Evolutionary conservation across 2,113 vertebrate genomes (phyloP).

Genomic region (Leptobrachium leishanense): DNA sequence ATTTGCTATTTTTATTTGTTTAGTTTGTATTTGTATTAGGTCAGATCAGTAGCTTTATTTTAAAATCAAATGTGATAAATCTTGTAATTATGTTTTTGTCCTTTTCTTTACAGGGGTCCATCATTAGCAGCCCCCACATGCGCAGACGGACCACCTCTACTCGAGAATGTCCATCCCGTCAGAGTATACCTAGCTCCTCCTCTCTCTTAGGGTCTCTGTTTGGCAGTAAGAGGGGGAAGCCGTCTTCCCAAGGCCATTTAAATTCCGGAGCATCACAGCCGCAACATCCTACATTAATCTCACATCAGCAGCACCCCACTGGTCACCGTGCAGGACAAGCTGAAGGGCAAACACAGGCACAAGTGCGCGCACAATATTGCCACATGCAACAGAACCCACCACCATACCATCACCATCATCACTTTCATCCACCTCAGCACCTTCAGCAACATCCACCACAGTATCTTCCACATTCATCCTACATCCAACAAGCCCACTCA

Average conservation of each 20-base stretch:
- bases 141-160: constrained; percentile 85
- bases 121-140: constrained; percentile 97
- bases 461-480: constrained; percentile 69
- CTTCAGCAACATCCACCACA: constrained; percentile 76
- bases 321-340: constrained; percentile 73
- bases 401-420: constrained; percentile 93
- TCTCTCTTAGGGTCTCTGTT: constrained; percentile 93
- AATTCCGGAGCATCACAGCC: constrained; percentile 64
- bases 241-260: constrained; percentile 73
- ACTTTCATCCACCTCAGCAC: constrained; percentile 87
- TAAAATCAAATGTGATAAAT: constrained; percentile 57
- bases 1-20: background rate
- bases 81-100: constrained; percentile 74
- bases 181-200: constrained; percentile 87
- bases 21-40: constrained; percentile 10
- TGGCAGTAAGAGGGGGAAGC: constrained; percentile 83
- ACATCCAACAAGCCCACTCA: constrained; percentile 61
- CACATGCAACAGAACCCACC: constrained; percentile 86
- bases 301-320: constrained; percentile 67
- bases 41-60: constrained; percentile 52
- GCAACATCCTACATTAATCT: constrained; percentile 76
- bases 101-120: constrained; percentile 92
- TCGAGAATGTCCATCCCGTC: constrained; percentile 89
- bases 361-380: constrained; percentile 78
- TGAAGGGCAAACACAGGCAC: constrained; percentile 69